A percentile compares a stretch with the other conserved stretches of the same genome.
These are phyloP conservation scores for Dicrostonyx torquatus DNA, from an alignment of 2,797 vertebrate genomes.

Conservation along the genomic window DNA sequence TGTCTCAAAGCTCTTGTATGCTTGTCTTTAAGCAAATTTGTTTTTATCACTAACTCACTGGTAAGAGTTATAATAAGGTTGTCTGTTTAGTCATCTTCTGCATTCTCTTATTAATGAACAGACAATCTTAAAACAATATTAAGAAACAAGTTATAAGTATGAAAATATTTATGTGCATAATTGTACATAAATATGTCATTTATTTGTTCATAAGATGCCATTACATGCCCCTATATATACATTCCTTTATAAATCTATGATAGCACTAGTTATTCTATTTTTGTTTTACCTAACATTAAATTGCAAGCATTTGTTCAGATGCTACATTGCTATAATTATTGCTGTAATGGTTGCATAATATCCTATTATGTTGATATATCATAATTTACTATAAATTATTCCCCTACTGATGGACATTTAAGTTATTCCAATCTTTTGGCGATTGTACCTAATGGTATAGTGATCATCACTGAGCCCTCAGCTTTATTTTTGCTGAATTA, in stretches of 20 bases:
- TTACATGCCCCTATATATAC: slow-evolving; percentile 12
- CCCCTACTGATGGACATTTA: slow-evolving; percentile 74
- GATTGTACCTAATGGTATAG: slow-evolving; percentile 62
- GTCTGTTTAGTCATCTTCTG: slow-evolving; percentile 17
- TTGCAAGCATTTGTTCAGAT: slow-evolving; percentile 71
- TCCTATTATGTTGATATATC: slow-evolving; percentile 45
- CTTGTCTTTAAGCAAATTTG: slow-evolving; percentile 15
- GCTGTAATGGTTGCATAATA: slow-evolving; percentile 60
- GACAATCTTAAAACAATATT: slow-evolving; percentile 68
- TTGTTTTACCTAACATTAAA: slow-evolving; percentile 65
- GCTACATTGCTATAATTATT: slow-evolving; percentile 68
- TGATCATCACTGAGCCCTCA: slow-evolving; percentile 42
- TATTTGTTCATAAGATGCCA: slow-evolving; percentile 42
- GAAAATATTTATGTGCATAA: not conserved
- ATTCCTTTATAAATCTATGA: slow-evolving; percentile 53
- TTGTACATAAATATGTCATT: slow-evolving; percentile 49
- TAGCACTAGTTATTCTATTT: slow-evolving; percentile 26
- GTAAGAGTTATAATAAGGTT: slow-evolving; percentile 33
- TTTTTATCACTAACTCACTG: slow-evolving; percentile 47
- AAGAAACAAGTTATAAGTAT: slow-evolving; percentile 60
- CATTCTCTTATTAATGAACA: slow-evolving; percentile 59
- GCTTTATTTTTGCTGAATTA: slow-evolving; percentile 58
- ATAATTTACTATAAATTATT: slow-evolving; percentile 74
- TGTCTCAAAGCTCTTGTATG: slow-evolving; percentile 21
- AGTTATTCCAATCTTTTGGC: slow-evolving; percentile 30